These are phyloP conservation scores for Microctenopoma lineatum DNA, from an alignment of 2,797 vertebrate genomes.

Conservation along the genomic window DNA sequence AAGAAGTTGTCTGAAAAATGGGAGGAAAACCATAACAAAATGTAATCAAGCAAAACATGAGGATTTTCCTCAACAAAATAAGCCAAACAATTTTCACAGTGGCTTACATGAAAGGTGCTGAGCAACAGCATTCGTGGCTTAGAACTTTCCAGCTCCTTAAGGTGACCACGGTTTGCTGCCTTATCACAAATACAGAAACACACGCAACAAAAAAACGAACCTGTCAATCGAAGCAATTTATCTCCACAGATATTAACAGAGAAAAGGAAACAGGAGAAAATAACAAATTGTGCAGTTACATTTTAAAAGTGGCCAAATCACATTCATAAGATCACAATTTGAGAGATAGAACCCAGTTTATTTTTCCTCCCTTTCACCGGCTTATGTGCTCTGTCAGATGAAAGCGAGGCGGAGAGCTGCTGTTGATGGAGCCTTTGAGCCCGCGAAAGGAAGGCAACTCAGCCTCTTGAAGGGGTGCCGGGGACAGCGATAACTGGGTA, in stretches of 20 bases:
- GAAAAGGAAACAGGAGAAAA: slow-evolving; percentile 78
- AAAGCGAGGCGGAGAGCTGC: slow-evolving; percentile 92
- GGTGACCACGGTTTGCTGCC: slow-evolving; percentile 70
- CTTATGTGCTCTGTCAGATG: slow-evolving; percentile 97
- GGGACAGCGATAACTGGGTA: slow-evolving; percentile 91
- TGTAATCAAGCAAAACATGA: slow-evolving; percentile 81
- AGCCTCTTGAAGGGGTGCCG: slow-evolving; percentile 93
- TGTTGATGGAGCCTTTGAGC: slow-evolving; percentile 93
- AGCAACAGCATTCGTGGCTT: slow-evolving; percentile 63
- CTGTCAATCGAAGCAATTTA: slow-evolving; percentile 83
- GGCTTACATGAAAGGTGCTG: slow-evolving; percentile 75
- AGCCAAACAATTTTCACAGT: slow-evolving; percentile 78
- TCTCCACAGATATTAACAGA: slow-evolving; percentile 82
- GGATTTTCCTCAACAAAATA: slow-evolving; percentile 77
- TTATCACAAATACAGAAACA: slow-evolving; percentile 80
- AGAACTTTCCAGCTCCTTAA: slow-evolving; percentile 70
- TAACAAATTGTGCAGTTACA: slow-evolving; percentile 84
- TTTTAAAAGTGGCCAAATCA: slow-evolving; percentile 94
- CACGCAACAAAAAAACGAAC: slow-evolving; percentile 67
- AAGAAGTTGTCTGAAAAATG: slow-evolving; percentile 77
- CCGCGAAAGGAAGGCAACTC: slow-evolving; percentile 81
- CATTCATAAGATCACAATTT: slow-evolving; percentile 95
- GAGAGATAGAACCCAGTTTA: slow-evolving; percentile 91
- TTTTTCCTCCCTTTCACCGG: slow-evolving; percentile 88
- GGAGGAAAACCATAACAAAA: slow-evolving; percentile 82